Base-by-base conservation (phyloP, 2,888 invertebrate species). In the Callimorpha dominula region DNA sequence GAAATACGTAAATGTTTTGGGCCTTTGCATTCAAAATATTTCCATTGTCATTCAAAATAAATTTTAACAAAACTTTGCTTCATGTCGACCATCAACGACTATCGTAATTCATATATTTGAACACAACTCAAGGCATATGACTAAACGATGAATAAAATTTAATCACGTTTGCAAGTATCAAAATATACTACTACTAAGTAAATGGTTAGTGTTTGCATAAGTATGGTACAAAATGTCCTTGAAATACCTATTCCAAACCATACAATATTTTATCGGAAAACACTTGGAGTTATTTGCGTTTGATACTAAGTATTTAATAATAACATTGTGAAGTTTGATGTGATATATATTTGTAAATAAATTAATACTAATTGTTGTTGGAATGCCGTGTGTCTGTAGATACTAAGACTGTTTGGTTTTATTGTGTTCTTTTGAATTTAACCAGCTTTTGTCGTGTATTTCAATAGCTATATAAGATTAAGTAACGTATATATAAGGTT, bases 201-300 rank as follows among this genome's bases (percentile, higher is more conserved):
- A 85, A 81, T 84, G 70, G 80, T 68, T 78, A 75, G 75, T 77
- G 89, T 91, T 91, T 86, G 80, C 89, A 91, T 91, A 83, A 89
- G 85, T 87, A 90, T 88, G 84, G 85, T 85, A 85, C 81, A 46
- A 81, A 81, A 85, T 77, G 83, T 80, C 88, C 88, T 89, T 89
- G 84, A 73, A 80, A 81, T 81, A 79, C 65, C 76, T 83, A 75
- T 86, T 79, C 79, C 78, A 71, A 75, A 73, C 72, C 83, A 43
- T 85, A 81, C 86, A 84, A 82, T 81, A 74, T 64, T 20, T 31
- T 64, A 17, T 52, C 54, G 57, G 76, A 71, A 80, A 81, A 81
- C 77, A 77, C 77, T 82, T 78, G 81, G 78, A 81, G 76, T 75
- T 77, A 50, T 74, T 81, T 80, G 63, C 40, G 50, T 75, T 75